phyloP scores from a whole-genome alignment of 53 echinoderm and acorn worm species.

The Temnopleurus reevesii region DNA sequence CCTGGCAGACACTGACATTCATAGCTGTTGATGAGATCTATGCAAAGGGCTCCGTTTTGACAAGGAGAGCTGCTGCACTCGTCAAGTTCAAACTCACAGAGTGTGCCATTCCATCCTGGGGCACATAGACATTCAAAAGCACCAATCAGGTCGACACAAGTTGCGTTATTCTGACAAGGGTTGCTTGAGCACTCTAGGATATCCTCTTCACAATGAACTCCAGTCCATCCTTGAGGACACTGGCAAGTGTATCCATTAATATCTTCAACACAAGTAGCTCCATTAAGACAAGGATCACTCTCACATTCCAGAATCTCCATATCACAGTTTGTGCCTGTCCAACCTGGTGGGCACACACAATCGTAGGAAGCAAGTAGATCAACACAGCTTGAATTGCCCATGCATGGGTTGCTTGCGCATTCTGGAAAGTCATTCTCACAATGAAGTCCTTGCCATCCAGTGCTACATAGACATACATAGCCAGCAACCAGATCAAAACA shows the following conservation, averaged over 20 bases:
- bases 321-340: conserved; percentile 42
- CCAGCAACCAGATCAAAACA: conserved; percentile 58
- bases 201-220: conserved; percentile 28
- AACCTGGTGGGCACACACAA: conserved; percentile 44
- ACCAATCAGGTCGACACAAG: conserved; percentile 48
- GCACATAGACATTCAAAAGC: conserved; percentile 58
- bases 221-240: conserved; percentile 49
- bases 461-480: conserved; percentile 1
- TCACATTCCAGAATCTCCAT: conserved; percentile 44
- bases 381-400: conserved; percentile 30
- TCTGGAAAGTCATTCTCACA: conserved; percentile 33
- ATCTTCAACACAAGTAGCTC: conserved; percentile 41
- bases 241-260: conserved; percentile 24
- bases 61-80: conserved; percentile 72
- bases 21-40: conserved; percentile 46
- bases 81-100: conserved; percentile 28
- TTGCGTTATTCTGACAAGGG: conserved; percentile 63
- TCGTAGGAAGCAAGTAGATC: conserved; percentile 27
- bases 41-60: conserved; percentile 65
- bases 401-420: conserved; percentile 49
- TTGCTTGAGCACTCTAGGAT: conserved; percentile 67
- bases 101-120: conserved; percentile 33
- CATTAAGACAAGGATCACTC: conserved; percentile 42
- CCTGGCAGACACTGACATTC: conserved; percentile 57
- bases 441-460: conserved; percentile 6